phyloP scores from a whole-genome alignment of 2,888 invertebrate species.

The Hyposoter didymator region DNA sequence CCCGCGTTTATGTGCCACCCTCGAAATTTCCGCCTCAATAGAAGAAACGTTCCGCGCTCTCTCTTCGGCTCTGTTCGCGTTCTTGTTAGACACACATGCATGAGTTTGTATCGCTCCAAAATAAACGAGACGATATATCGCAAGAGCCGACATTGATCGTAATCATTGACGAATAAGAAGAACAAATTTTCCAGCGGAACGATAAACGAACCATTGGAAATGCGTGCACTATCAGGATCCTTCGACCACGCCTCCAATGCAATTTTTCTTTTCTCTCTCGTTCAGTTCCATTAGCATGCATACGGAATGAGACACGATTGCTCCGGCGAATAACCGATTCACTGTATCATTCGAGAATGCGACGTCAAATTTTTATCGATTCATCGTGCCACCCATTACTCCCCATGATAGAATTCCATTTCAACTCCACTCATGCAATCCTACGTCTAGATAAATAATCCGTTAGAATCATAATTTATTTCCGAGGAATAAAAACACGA shows the following conservation, averaged over 20 bases:
- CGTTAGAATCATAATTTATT: background rate
- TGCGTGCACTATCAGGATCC: background rate
- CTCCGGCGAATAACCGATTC: background rate
- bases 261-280: background rate
- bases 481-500: background rate
- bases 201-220: background rate
- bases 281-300: background rate
- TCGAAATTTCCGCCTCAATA: slow-evolving; percentile 61
- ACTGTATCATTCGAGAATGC: background rate
- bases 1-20: slow-evolving; percentile 12
- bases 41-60: slow-evolving; percentile 43
- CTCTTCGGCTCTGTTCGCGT: background rate
- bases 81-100: background rate
- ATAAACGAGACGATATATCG: background rate
- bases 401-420: background rate
- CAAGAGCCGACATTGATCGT: background rate
- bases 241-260: background rate
- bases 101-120: background rate
- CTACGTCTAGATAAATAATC: background rate
- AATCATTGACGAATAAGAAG: background rate
- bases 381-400: background rate
- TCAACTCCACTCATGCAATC: background rate
- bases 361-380: background rate
- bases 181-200: background rate
- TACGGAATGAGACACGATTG: background rate